A percentile compares a stretch with the other conserved stretches of the same genome.
phyloP scores from a whole-genome alignment of 2,797 vertebrate genomes.

The Periophthalmus magnuspinnatus region DNA sequence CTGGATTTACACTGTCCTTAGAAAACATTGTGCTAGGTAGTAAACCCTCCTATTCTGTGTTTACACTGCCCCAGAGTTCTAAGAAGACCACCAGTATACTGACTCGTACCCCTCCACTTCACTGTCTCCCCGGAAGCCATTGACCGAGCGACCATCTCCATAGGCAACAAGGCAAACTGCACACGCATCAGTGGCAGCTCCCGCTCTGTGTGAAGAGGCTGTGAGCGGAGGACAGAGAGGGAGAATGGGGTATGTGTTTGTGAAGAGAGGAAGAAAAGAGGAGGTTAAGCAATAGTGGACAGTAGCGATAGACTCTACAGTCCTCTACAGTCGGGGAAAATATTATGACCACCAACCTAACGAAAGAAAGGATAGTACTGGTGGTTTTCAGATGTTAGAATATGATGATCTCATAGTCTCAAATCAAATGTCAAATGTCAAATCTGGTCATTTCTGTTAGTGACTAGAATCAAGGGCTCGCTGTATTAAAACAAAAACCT shows the following conservation, averaged over 20 bases:
- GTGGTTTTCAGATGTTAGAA: no score
- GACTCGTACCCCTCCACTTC: slow-evolving; percentile 33
- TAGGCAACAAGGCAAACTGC: slow-evolving; percentile 49
- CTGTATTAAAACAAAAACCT: no score
- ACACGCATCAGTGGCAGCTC: slow-evolving; percentile 28
- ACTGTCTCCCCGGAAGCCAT: slow-evolving; percentile 43
- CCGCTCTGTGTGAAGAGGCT: slow-evolving; percentile 10
- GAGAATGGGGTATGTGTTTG: slow-evolving; percentile 22
- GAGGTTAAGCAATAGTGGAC: background rate
- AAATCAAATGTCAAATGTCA: no score
- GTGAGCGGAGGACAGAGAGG: slow-evolving; percentile 15
- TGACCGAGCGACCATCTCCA: slow-evolving; percentile 52
- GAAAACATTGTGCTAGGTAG: slow-evolving; percentile 23
- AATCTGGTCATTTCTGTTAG: no score
- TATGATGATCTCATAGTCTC: no score
- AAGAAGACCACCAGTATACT: slow-evolving; percentile 62
- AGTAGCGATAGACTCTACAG: background rate
- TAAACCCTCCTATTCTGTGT: slow-evolving; percentile 40
- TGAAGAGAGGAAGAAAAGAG: slow-evolving; percentile 9
- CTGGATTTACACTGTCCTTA: slow-evolving; percentile 30
- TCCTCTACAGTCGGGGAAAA: no score
- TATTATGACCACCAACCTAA: no score
- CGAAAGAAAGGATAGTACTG: no score
- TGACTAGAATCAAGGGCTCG: no score
- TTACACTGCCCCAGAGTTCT: slow-evolving; percentile 48